Percentiles rank a stretch among this genome's conserved stretches.
phyloP scores from a whole-genome alignment of 2,888 invertebrate genomes.

The Allygus modestus region DNA sequence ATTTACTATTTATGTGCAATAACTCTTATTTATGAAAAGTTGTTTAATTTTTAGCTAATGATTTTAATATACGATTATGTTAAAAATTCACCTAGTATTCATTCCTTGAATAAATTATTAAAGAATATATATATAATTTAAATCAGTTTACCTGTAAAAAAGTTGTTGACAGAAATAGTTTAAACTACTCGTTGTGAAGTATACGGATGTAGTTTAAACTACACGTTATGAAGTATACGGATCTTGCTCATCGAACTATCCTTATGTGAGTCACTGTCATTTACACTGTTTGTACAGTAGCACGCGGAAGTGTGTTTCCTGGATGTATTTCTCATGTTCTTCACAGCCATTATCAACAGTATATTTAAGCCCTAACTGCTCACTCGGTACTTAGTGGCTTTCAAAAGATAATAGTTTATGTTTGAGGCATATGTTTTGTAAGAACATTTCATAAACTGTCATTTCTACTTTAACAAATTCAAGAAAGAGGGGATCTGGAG shows the following conservation, averaged over 20 bases:
- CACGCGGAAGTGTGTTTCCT: constrained; percentile 21
- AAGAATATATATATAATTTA: too few relatives aligned
- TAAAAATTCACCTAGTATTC: too few relatives aligned
- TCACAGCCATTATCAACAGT: constrained; percentile 12
- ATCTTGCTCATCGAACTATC: background rate
- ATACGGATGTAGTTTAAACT: too few relatives aligned
- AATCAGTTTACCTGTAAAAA: too few relatives aligned
- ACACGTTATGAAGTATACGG: background rate
- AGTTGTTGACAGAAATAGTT: too few relatives aligned
- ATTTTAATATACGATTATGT: too few relatives aligned
- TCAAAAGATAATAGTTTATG: background rate
- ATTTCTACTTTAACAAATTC: background rate
- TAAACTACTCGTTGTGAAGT: too few relatives aligned
- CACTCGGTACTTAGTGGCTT: background rate
- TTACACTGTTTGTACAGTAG: constrained; percentile 50
- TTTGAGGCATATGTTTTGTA: constrained; percentile 33
- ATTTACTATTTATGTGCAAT: too few relatives aligned
- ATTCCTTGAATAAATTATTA: too few relatives aligned
- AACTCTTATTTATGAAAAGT: too few relatives aligned
- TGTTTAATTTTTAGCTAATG: too few relatives aligned
- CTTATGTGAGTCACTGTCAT: background rate
- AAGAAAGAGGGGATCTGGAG: constrained; percentile 10
- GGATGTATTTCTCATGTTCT: background rate
- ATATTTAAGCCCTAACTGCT: background rate
- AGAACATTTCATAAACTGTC: background rate